Evolutionary conservation across 2,113 vertebrate species (phyloP).

Genomic region (Clarias gariepinus): DNA sequence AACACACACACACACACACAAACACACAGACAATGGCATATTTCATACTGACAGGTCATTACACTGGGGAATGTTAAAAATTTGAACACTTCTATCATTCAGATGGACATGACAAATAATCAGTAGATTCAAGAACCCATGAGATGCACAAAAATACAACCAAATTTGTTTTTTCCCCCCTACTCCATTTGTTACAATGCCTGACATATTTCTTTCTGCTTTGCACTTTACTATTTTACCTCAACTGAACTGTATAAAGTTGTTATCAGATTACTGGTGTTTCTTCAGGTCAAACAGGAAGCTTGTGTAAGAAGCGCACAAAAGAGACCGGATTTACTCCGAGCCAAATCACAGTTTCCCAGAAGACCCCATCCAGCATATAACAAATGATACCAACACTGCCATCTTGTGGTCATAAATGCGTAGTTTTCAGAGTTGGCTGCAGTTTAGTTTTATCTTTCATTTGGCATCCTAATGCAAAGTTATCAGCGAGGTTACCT

Average conservation of each 20-base stretch:
- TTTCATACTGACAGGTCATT: conserved; percentile 13
- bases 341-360: conserved; percentile 4
- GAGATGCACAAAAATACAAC: background rate
- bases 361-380: too few relatives aligned
- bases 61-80: conserved; percentile 21
- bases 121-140: background rate
- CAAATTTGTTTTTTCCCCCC: background rate
- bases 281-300: conserved; percentile 11
- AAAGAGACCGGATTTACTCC: background rate
- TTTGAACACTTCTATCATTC: conserved; percentile 8
- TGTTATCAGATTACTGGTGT: background rate
- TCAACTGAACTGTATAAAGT: background rate
- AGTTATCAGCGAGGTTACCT: conserved; percentile 11
- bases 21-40: conserved; percentile 5
- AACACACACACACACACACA: conserved; percentile 16
- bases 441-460: background rate
- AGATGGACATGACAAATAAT: background rate
- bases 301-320: background rate
- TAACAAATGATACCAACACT: conserved; percentile 17
- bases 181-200: background rate
- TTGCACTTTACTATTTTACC: background rate
- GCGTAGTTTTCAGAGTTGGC: background rate
- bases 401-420: conserved; percentile 32
- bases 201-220: background rate
- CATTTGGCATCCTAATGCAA: background rate